phyloP scores from a whole-genome alignment of 2,797 vertebrate genomes.

The Tympanoctomys barrerae region DNA sequence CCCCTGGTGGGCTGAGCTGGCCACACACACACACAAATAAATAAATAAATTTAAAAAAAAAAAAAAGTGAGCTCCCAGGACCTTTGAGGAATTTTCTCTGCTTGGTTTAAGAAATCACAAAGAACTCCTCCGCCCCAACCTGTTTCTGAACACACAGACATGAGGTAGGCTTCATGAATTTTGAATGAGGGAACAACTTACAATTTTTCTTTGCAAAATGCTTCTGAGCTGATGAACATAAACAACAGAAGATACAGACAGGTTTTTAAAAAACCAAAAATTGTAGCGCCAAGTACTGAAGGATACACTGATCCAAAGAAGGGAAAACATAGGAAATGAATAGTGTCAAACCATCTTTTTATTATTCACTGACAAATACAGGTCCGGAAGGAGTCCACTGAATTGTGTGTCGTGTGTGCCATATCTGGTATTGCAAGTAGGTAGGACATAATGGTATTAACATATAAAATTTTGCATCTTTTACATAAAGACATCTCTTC shows the following conservation, averaged over 20 bases:
- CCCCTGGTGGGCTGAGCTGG: too few species aligned
- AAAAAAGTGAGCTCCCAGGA: slow-evolving; percentile 20
- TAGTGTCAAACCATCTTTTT: slow-evolving; percentile 66
- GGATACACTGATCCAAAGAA: slow-evolving; percentile 54
- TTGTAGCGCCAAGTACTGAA: not conserved
- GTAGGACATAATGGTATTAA: not conserved
- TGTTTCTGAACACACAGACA: slow-evolving; percentile 47
- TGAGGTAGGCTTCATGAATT: slow-evolving; percentile 35
- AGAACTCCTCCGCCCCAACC: not conserved
- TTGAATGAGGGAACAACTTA: slow-evolving; percentile 46
- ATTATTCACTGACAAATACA: slow-evolving; percentile 72
- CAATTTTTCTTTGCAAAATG: slow-evolving; percentile 27
- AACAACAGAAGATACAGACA: slow-evolving; percentile 47
- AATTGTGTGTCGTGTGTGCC: not conserved
- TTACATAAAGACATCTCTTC: slow-evolving; percentile 5
- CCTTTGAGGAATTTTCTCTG: not conserved
- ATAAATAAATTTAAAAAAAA: too few species aligned
- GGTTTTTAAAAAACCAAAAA: slow-evolving; percentile 47
- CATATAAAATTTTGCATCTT: slow-evolving; percentile 36
- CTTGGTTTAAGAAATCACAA: not conserved
- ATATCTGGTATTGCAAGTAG: not conserved
- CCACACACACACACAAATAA: too few species aligned
- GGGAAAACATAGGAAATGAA: slow-evolving; percentile 26
- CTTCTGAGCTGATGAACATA: not conserved
- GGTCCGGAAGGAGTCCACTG: slow-evolving; percentile 46